These are phyloP conservation scores for Ochropacha duplaris DNA, from an alignment of 2,888 invertebrate species.

Conservation along the genomic window DNA sequence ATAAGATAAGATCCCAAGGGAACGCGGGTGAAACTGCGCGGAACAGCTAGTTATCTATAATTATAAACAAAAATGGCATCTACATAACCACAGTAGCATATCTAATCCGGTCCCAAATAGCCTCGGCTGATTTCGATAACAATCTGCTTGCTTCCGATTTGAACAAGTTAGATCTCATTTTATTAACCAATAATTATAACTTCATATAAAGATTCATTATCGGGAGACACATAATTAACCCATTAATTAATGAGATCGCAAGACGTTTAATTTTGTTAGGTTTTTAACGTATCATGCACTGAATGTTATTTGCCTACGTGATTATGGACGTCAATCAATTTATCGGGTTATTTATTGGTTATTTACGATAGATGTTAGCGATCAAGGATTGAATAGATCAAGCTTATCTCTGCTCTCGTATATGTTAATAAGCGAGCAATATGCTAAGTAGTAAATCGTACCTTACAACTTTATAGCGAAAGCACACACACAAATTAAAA, in stretches of 20 bases:
- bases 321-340: constrained; percentile 54
- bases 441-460: too few species aligned
- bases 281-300: constrained; percentile 54
- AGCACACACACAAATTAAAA: too few species aligned
- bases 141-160: constrained; percentile 5
- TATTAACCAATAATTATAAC: neutral
- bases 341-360: constrained; percentile 28
- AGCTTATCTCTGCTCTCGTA: neutral
- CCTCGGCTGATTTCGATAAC: constrained; percentile 3
- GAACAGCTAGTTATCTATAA: too few species aligned
- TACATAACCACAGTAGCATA: neutral
- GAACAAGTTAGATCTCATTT: constrained; percentile 1
- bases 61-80: too few species aligned
- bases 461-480: neutral
- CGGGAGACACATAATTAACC: neutral
- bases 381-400: constrained; percentile 11
- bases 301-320: constrained; percentile 58
- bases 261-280: constrained; percentile 1
- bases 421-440: neutral
- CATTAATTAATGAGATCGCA: neutral
- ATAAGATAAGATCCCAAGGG: too few species aligned
- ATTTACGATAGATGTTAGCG: constrained; percentile 7
- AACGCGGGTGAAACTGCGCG: too few species aligned
- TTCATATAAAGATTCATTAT: neutral
- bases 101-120: constrained; percentile 11